Evolutionary conservation across 2,797 vertebrate species (phyloP), one percentile per base, ranked within the genome.

Genomic region (Clarias laeviceps): DNA sequence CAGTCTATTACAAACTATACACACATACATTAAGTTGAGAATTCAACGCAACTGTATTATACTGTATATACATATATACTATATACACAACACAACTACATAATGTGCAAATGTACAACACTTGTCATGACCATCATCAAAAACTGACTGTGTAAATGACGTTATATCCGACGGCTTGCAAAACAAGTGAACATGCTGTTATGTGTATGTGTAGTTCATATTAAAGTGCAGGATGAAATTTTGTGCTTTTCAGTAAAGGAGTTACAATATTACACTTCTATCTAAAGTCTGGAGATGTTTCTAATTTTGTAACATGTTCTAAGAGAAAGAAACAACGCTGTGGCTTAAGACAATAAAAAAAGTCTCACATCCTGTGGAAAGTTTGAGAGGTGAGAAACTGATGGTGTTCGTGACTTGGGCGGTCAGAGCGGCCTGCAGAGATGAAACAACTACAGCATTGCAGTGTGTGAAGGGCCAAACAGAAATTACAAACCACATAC

Each of bases 391-490:
- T 56, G 45, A 76, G 72, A 56, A 76, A 8, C 72, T 76, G 34
- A 70, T 11, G 34, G 40, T 70, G 68, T 70, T 70, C 12, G 7
- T 70, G n/a, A 56, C 15, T 37, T 7, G 14, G 57, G 77, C 6
- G 59, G 32, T 80, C 77, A 79, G 27, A 79, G 77, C 18, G 77
- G 32, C 22, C 77, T 62, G 77, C 76, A 78, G 76, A 78, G 76
- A 78, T 78, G 18, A 59, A 78, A 59, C 54, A 7, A 7, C 34
- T 57, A 57, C 54, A 61, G 76, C 27, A 45, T 45, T 78, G 76
- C 76, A 34, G 70, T 50, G 70, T 40, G 70, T 34, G 65, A 65
- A 15, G 64, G 1, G 64, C 27, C 18, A 57, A 61, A 78, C 29
- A 5, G 18, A 57, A 22, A 37, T 22, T 22, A 37, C 54, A 54